Evolutionary conservation across 2,797 vertebrate species (phyloP), one percentile per base, ranked within the genome.

Genomic region (Peromyscus attwateri): DNA sequence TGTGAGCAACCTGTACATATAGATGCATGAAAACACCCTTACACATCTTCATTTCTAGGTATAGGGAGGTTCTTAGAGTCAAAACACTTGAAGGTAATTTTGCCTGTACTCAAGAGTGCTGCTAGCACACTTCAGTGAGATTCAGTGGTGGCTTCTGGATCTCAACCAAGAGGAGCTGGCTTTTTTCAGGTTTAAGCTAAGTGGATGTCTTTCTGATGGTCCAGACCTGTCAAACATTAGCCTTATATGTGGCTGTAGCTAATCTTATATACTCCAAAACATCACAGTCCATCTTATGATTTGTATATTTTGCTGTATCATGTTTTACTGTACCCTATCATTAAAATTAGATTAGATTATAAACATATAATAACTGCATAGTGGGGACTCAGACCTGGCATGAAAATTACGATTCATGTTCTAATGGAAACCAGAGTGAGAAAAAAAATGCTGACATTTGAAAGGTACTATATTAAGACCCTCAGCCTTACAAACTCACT

Each of bases 181-280:
- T 77, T 94, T 43, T 68, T 16, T 52, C 43, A 93, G 23, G 0
- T 76, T 62, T 93, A 16, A 64, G 71, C 13, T 84, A 87, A 89
- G 43, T 27, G 29, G 57, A 75, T 43, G 27, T 16, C 34, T 31
- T 95, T 91, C 49, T 82, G 6, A 13, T 84, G 37, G n/a, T 75
- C 27, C 66, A 81, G 87, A 90, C 4, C 9, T 79, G 64, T 77
- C 43, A 52, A 57, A 81, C 52, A 75, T 9, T 11, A 37, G 23
- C 6, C 80, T 46, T 83, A 77, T 73, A 31, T 7, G n/a, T 12
- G 27, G 60, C 37, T 17, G 0, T 71, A 91, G 31, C 52, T 75
- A 75, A 87, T 9, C 68, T 23, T n/a, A 62, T 16, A 73, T 27
- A 64, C 76, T 95, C 75, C 62, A 89, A 96, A 91, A 27, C 40